These are phyloP conservation scores for Monoplex corrugatus DNA, from an alignment of 2,888 invertebrate species.

Conservation along the genomic window DNA sequence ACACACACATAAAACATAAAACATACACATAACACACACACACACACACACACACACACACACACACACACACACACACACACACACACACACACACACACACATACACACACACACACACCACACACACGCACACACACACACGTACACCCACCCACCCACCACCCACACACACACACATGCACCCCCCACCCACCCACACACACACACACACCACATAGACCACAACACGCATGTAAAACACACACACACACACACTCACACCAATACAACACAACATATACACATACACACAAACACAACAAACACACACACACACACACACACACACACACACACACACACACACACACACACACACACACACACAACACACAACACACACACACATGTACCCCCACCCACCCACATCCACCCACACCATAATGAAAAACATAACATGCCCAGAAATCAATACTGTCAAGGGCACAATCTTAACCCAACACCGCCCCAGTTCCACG, in stretches of 20 bases:
- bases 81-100: not conserved
- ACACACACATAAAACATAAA: not conserved
- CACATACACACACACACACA: not conserved
- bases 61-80: not conserved
- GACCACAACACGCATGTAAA: too few species aligned
- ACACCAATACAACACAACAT: not conserved
- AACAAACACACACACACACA: not conserved
- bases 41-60: not conserved
- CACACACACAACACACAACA: not conserved
- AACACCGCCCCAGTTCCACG: too few species aligned
- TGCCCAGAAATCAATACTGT: too few species aligned
- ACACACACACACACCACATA: constrained; percentile 4
- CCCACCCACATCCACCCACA: too few species aligned
- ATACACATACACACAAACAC: not conserved
- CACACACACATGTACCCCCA: too few species aligned
- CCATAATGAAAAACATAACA: too few species aligned
- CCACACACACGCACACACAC: not conserved
- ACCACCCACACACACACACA: not conserved
- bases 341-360: not conserved
- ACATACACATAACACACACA: not conserved
- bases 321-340: not conserved
- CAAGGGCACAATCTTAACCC: too few species aligned
- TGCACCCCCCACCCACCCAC: not conserved
- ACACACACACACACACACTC: not conserved
- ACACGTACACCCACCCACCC: not conserved